Base-by-base conservation (phyloP, 2,888 invertebrate genomes). In the Plebejus anna region DNA sequence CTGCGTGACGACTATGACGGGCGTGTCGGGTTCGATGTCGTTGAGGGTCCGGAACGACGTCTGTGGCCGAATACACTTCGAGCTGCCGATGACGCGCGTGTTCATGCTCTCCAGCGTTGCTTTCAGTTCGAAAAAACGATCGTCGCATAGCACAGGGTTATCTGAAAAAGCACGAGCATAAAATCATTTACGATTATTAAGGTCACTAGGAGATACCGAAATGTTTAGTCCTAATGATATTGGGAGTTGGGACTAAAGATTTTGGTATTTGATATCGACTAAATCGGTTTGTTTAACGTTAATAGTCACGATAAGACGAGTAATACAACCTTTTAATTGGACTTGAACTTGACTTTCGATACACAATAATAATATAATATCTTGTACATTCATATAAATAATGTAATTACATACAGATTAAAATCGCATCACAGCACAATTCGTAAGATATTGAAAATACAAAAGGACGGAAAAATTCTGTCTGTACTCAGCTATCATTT, bases 141-240 rank as follows among this genome's bases (percentile, higher is more conserved):
- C 96, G 85, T 97, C 96, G 86, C 97, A 97, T 80, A 97, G 90
- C 78, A 97, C 96, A 75, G 97, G 97, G 90, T 97, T 97, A 86
- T 97, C 97, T 97, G 94, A 77, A 81, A 82, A 82, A 80, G 81
- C 82, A 70, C 78, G 59, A 28, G 6, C 79, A 79, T 77, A 75
- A 78, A 11, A 59, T 22, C 11, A 61, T 61, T 22, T 9, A 61
- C 4, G 61, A 28, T 22, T n/a, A 22, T 61, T 61, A 61, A 61
- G 7, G 16, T 55, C 16, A 55, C 55, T 55, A 16, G 4, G 55
- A 16, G 13, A 55, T 16, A 55, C 55, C 55, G 4, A 55, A 55
- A 55, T 13, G 16, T 47, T 47, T 4, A 55, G 13, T 16, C 16
- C 16, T 51, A 13, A 16, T 13, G 4, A 55, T 55, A 55, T 22